Base-by-base conservation (phyloP, 92 coral and sea anemone genomes). In the Porites rus region DNA sequence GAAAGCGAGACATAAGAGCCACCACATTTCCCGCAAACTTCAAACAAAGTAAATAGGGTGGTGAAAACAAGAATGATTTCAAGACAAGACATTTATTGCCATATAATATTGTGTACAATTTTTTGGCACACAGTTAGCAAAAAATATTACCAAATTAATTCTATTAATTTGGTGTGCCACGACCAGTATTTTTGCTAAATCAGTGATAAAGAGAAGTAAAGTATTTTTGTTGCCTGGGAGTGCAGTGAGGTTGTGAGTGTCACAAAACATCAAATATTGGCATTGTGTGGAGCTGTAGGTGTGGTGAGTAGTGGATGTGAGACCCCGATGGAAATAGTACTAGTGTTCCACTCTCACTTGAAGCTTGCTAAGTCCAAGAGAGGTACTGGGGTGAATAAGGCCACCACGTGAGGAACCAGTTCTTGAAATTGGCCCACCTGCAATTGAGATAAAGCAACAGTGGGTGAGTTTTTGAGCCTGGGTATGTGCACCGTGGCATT, bases 381-480 rank as follows among this genome's bases (percentile, higher is more conserved):
- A 13, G 14, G 14, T 10, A 54, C 60, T 54, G 60, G 60, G 12
- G 60, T 54, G 11, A 13, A 13, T 13, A 10, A 13, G 60, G 14
- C 2, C 2, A 43, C 56, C 5, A 88, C 92, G 1, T 80, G 22
- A 0, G 88, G 95, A 0, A 80, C 90, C 14, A 92, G 84, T 7
- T 76, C 54, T 1, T 65, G 72, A 21, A 92, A 85, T 22, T 79
- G 86, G 13, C 25, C n/a, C 54, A 86, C 82, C 88, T 89, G 87
- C 10, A 92, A 89, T 13, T 91, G 88, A 89, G 91, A 92, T 25
- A 89, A 78, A 6, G 90, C 88, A 58, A 88, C 92, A 88, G 88
- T 74, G 0, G 82, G n/a, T 11, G 73, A 2, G 69, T 92, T 88
- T 12, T 10, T 10, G 11, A 54, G 11, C 60, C 59, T 2, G 2